Base-by-base conservation (phyloP, 2,888 invertebrate species). In the Buathra laborator region DNA sequence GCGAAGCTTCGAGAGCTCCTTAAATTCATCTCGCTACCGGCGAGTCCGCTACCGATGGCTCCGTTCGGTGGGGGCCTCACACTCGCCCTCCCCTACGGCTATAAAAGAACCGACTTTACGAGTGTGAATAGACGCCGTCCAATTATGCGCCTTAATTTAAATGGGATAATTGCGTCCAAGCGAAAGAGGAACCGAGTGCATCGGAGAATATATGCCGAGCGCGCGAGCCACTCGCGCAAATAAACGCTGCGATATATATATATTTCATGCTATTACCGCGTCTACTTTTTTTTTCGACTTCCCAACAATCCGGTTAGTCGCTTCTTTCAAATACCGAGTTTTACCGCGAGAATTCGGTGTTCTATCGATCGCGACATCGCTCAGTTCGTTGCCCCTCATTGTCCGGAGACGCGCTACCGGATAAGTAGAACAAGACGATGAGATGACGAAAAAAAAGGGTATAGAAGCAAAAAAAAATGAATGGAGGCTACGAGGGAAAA, bases 61-160 rank as follows among this genome's bases (percentile, higher is more conserved):
- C 37, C 37, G 6, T 9, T 37, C 37, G 37, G 37, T 37, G 37
- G 37, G 37, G 37, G 37, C 37, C 37, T 37, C 37, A 37, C 37
- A 56, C 62, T 77, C 86, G 70, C 72, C 81, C 79, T 67, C 64
- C 70, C 68, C 70, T 83, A 81, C 24, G 89, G 91, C 89, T 91
- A 91, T 92, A 90, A 92, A 92, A 90, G 90, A 90, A 86, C 88
- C 88, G 81, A 90, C 89, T 93, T 93, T 93, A 93, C 92, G 93
- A 93, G 92, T 93, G 93, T 91, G 93, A 93, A 93, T 93, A 93
- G 92, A 93, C 91, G 85, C 89, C 91, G 92, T 91, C 92, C 92
- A 93, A 93, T 93, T 93, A 93, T 91, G 91, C 91, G 91, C 92
- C 92, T 93, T 93, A 92, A 93, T 93, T 93, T 93, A 93, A 93